Percentiles rank a stretch among this genome's conserved stretches.
Evolutionary conservation across 2,113 vertebrate species (phyloP).

Genomic region (Chiloscyllium plagiosum): DNA sequence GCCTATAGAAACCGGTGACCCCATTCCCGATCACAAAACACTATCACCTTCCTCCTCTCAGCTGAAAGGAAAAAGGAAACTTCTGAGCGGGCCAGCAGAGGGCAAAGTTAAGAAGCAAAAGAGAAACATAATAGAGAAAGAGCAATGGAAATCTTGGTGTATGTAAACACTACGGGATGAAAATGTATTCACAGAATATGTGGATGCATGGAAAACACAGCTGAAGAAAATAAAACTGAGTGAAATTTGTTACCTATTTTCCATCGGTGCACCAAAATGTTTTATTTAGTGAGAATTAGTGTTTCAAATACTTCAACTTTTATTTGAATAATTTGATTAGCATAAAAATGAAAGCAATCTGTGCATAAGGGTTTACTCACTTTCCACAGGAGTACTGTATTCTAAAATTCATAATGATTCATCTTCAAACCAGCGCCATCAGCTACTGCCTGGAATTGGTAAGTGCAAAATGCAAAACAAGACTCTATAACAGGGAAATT

Average conservation of each 20-base stretch:
- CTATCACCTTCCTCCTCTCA: neutral
- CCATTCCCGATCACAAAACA: neutral
- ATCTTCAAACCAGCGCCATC: neutral
- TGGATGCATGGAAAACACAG: neutral
- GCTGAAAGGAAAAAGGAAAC: neutral
- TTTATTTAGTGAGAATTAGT: neutral
- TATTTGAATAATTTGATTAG: conserved; percentile 30
- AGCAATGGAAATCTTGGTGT: neutral
- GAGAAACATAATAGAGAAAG: neutral
- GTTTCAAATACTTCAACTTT: conserved; percentile 8
- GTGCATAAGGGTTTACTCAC: neutral
- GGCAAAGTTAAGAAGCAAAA: neutral
- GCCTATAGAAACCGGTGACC: neutral
- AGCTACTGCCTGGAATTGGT: neutral
- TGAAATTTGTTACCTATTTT: conserved; percentile 6
- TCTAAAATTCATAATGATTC: conserved; percentile 2
- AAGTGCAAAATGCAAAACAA: neutral
- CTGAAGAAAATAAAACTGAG: neutral
- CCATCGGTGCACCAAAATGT: neutral
- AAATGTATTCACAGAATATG: neutral
- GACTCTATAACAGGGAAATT: neutral
- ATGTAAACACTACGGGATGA: neutral
- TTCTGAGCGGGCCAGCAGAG: neutral
- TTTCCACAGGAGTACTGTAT: conserved; percentile 9
- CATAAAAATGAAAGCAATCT: neutral